A percentile compares a stretch with the other conserved stretches of the same genome.
phyloP scores from a whole-genome alignment of 2,797 vertebrate genomes.

The Rhinophrynus dorsalis region DNA sequence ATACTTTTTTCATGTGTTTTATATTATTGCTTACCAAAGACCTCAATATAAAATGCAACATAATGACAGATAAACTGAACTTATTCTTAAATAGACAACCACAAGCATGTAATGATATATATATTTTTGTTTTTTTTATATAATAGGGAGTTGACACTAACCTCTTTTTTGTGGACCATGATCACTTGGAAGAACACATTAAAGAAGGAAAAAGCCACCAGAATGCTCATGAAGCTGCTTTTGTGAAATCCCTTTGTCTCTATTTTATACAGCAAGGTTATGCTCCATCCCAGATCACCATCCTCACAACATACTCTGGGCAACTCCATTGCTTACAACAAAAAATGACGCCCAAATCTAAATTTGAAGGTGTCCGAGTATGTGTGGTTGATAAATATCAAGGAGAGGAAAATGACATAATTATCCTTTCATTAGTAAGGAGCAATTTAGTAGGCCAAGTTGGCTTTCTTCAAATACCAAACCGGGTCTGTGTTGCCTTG shows the following conservation, averaged over 20 bases:
- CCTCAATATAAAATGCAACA: too few relatives aligned
- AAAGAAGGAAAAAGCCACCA: constrained; percentile 53
- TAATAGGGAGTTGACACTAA: constrained; percentile 49
- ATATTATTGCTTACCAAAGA: too few relatives aligned
- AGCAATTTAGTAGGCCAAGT: constrained; percentile 44
- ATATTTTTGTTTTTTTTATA: constrained; percentile 1
- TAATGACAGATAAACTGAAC: too few relatives aligned
- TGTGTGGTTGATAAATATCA: constrained; percentile 55
- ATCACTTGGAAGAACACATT: constrained; percentile 45
- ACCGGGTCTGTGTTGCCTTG: constrained; percentile 54
- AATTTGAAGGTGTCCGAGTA: constrained; percentile 37
- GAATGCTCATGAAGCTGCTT: constrained; percentile 50
- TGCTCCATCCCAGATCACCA: constrained; percentile 49
- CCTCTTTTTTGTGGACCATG: constrained; percentile 53
- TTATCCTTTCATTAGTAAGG: constrained; percentile 53
- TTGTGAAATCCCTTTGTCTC: constrained; percentile 48
- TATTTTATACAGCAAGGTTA: constrained; percentile 53
- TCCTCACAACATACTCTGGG: constrained; percentile 54
- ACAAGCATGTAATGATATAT: too few relatives aligned
- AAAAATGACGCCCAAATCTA: constrained; percentile 31
- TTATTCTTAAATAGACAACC: too few relatives aligned
- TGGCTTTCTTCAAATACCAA: constrained; percentile 52
- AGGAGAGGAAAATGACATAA: constrained; percentile 55
- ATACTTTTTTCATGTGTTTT: too few relatives aligned
- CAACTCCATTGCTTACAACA: constrained; percentile 49